These are phyloP conservation scores for Callipepla squamata DNA, from an alignment of 2,113 vertebrate species.

Conservation along the genomic window DNA sequence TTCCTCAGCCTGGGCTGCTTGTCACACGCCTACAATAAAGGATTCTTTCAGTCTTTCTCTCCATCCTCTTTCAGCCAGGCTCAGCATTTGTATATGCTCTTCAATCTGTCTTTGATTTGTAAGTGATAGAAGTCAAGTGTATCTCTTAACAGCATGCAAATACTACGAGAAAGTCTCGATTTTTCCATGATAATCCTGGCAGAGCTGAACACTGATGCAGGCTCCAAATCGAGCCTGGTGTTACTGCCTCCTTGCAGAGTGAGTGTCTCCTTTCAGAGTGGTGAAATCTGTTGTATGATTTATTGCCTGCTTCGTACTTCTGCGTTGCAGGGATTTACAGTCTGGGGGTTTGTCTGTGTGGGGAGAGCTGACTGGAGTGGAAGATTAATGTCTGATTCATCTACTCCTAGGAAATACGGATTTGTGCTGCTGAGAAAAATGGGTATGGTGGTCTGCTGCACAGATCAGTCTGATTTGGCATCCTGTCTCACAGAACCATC, in stretches of 20 bases:
- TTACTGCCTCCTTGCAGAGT: background rate
- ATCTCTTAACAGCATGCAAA: background rate
- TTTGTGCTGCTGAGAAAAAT: background rate
- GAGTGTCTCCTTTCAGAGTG: background rate
- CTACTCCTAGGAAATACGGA: background rate
- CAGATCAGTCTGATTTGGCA: background rate
- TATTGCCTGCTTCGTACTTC: background rate
- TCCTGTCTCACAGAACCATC: background rate
- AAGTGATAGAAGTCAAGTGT: slow-evolving; percentile 38
- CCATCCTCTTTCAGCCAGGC: background rate
- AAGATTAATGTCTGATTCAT: background rate
- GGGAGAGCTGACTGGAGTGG: background rate
- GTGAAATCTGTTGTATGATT: background rate
- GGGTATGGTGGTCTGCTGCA: background rate
- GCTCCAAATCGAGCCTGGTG: background rate
- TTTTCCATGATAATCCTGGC: background rate
- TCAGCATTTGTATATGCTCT: background rate
- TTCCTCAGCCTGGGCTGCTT: background rate
- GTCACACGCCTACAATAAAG: slow-evolving; percentile 1
- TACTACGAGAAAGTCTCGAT: background rate
- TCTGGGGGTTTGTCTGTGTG: background rate
- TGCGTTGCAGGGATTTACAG: background rate
- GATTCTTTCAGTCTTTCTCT: background rate
- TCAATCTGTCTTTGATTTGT: background rate
- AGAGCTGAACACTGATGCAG: background rate